Conservation (phyloP, 2,113 vertebrate species). For the Pogonocichla stellata region DNA sequence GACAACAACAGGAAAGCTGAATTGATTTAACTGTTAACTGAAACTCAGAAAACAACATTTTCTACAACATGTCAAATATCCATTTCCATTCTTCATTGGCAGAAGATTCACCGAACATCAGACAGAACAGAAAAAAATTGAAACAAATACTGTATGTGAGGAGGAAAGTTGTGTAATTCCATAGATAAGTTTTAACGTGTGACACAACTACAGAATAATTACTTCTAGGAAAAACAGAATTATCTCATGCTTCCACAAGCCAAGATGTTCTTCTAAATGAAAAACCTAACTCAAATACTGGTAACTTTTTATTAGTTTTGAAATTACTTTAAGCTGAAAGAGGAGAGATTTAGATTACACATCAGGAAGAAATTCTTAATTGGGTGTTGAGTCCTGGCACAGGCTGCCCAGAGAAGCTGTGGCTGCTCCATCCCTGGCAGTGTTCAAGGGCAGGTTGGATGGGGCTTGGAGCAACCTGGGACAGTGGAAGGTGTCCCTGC, state of each 20-base stretch:
- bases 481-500: not conserved
- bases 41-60: not conserved
- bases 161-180: not conserved
- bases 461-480: not conserved
- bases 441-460: rapidly evolving
- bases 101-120: not conserved
- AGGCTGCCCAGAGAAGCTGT: not conserved
- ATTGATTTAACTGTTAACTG: not conserved
- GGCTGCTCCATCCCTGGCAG: not conserved
- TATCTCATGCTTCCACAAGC: not conserved
- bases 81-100: not conserved
- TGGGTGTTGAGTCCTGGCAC: not conserved
- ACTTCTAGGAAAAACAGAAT: not conserved
- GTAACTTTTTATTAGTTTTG: not conserved
- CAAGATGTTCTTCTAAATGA: not conserved
- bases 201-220: not conserved
- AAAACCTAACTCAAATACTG: not conserved
- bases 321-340: not conserved
- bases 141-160: not conserved
- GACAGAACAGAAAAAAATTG: not conserved
- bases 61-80: not conserved
- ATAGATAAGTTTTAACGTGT: not conserved
- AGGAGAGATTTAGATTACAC: not conserved
- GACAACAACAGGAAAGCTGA: not conserved
- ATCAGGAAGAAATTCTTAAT: not conserved